Percentiles rank a stretch among this genome's conserved stretches.
Conservation (phyloP, 2,888 invertebrate genomes). For the Drosophila parthenogenetica region DNA sequence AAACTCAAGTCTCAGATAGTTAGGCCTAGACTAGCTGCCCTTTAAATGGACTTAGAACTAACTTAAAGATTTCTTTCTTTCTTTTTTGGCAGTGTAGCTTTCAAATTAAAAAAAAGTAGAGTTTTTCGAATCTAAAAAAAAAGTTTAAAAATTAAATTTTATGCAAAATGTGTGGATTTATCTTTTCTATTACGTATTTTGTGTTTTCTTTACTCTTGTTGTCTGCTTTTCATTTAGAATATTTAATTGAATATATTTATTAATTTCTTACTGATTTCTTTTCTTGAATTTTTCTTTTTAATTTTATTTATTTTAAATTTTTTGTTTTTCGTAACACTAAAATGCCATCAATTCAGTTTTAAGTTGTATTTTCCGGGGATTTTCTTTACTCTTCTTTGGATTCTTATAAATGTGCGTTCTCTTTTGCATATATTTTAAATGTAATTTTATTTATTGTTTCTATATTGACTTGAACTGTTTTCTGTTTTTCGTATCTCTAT, state of each 20-base stretch:
- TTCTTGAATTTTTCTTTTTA: constrained; percentile 1
- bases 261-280: constrained; percentile 28
- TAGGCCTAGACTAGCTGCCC: constrained; percentile 1
- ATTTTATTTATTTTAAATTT: constrained; percentile 9
- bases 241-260: constrained; percentile 53
- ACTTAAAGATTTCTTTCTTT: constrained; percentile 22
- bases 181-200: constrained; percentile 58
- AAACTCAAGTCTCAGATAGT: neutral
- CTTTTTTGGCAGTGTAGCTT: constrained; percentile 71
- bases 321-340: constrained; percentile 54
- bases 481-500: constrained; percentile 19
- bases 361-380: constrained; percentile 45
- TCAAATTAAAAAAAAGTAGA: constrained; percentile 20
- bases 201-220: constrained; percentile 42
- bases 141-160: neutral
- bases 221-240: constrained; percentile 49
- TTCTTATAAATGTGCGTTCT: constrained; percentile 66
- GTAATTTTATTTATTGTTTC: constrained; percentile 40
- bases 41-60: constrained; percentile 25
- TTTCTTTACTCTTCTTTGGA: constrained; percentile 31
- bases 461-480: constrained; percentile 50
- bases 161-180: constrained; percentile 20
- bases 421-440: constrained; percentile 46
- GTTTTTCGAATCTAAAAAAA: constrained; percentile 1
- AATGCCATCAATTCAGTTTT: constrained; percentile 76